A percentile compares a stretch with the other conserved stretches of the same genome.
These are phyloP conservation scores for Drosophila carrolli DNA, from an alignment of 1,140 invertebrate genomes.

Conservation along the genomic window DNA sequence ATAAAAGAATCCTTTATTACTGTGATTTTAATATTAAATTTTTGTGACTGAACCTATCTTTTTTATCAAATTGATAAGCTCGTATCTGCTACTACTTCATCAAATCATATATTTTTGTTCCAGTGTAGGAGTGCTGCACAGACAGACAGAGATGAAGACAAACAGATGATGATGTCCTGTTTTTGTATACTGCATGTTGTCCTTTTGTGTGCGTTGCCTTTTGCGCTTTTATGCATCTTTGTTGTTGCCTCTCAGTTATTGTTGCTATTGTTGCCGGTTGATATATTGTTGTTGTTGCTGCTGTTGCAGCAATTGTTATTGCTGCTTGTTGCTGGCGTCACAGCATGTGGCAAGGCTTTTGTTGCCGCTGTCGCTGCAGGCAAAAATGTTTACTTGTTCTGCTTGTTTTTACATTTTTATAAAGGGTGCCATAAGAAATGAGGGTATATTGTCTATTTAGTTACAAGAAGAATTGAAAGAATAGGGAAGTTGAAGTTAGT, in stretches of 20 bases:
- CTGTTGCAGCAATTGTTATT: conserved; percentile 46
- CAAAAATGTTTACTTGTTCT: conserved; percentile 50
- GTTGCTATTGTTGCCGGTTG: conserved; percentile 36
- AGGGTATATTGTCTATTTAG: conserved; percentile 14
- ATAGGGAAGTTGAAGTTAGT: no score
- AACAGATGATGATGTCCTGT: conserved; percentile 51
- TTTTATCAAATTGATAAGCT: no score
- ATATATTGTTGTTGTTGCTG: conserved; percentile 16
- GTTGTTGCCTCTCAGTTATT: conserved; percentile 32
- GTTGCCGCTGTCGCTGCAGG: conserved; percentile 43
- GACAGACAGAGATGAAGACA: conserved; percentile 19
- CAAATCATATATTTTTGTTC: neutral
- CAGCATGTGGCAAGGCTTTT: conserved; percentile 68
- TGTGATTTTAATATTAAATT: no score
- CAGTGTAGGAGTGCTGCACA: conserved; percentile 8
- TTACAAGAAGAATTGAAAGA: neutral
- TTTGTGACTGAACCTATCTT: no score
- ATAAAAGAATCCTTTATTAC: no score
- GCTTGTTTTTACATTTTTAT: conserved; percentile 43
- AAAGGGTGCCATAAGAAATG: neutral
- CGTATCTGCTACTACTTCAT: no score
- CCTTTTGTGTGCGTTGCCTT: conserved; percentile 67
- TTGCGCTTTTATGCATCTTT: conserved; percentile 68
- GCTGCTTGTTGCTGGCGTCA: conserved; percentile 43
- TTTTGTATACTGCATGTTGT: conserved; percentile 53